Percentiles rank a stretch among this genome's conserved stretches.
These are phyloP conservation scores for Epinotia brunnichana DNA, from an alignment of 2,888 invertebrate species.

Conservation along the genomic window DNA sequence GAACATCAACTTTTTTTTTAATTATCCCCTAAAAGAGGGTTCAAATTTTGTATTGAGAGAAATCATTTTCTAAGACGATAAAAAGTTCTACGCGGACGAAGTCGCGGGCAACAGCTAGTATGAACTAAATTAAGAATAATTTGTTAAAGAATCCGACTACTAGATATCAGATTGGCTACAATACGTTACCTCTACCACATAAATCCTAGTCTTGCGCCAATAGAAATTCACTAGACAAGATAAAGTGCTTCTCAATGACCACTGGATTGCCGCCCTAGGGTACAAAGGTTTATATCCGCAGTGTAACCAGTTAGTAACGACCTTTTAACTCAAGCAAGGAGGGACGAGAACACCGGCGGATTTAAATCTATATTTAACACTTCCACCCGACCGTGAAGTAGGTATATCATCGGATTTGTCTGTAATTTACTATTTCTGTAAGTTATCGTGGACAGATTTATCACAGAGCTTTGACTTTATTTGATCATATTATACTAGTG, in stretches of 20 bases:
- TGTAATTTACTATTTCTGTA: constrained; percentile 25
- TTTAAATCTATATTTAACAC: constrained; percentile 33
- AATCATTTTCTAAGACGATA: no score
- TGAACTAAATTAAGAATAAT: not conserved
- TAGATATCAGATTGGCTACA: not conserved
- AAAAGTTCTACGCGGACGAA: no score
- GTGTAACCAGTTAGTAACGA: not conserved
- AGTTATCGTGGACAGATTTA: constrained; percentile 5
- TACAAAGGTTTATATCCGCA: not conserved
- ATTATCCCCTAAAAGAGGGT: no score
- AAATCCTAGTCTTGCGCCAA: constrained; percentile 9
- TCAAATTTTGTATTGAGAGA: no score
- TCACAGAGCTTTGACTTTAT: not conserved
- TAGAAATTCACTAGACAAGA: constrained; percentile 10
- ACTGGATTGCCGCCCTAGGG: not conserved
- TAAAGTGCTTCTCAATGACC: constrained; percentile 12
- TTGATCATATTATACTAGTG: not conserved
- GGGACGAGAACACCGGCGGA: not conserved
- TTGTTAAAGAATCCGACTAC: not conserved
- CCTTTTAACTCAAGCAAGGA: not conserved
- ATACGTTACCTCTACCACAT: not conserved
- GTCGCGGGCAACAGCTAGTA: no score
- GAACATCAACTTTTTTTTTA: no score
- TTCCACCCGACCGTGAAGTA: constrained; percentile 1
- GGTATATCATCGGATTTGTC: constrained; percentile 35